Evolutionary conservation across 2,113 vertebrate species (phyloP).

Genomic region (Balaeniceps rex): DNA sequence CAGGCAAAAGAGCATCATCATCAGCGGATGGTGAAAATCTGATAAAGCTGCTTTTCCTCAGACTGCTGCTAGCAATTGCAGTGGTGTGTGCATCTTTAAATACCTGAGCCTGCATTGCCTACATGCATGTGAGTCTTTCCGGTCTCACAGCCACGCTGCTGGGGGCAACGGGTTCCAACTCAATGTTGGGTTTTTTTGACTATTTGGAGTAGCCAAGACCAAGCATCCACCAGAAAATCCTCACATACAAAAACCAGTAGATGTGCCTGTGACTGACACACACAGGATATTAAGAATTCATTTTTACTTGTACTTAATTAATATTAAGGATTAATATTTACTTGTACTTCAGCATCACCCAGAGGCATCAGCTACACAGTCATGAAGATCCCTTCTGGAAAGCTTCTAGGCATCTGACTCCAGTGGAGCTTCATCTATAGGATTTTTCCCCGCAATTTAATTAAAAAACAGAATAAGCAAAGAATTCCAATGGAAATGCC

Average conservation of each 20-base stretch:
- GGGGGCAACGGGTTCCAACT: background rate
- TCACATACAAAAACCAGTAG: background rate
- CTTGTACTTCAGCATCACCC: background rate
- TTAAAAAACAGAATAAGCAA: background rate
- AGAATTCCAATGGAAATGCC: background rate
- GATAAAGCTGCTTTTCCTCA: background rate
- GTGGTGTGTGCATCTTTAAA: background rate
- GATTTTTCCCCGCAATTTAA: background rate
- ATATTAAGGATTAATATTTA: background rate
- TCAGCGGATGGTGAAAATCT: background rate
- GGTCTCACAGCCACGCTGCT: background rate
- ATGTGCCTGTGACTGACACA: background rate
- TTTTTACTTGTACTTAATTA: background rate
- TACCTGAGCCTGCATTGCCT: background rate
- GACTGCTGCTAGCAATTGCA: background rate
- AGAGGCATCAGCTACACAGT: background rate
- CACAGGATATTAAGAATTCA: background rate
- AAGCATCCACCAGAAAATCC: background rate
- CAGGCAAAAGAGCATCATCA: background rate
- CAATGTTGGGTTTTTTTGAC: background rate
- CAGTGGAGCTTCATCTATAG: background rate
- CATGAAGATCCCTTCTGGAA: background rate
- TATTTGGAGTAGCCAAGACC: background rate
- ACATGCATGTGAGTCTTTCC: background rate
- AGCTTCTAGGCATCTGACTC: background rate